Percentiles rank a stretch among this genome's conserved stretches.
Evolutionary conservation across 2,113 vertebrate genomes (phyloP).

Genomic region (Seriola rivoliana): DNA sequence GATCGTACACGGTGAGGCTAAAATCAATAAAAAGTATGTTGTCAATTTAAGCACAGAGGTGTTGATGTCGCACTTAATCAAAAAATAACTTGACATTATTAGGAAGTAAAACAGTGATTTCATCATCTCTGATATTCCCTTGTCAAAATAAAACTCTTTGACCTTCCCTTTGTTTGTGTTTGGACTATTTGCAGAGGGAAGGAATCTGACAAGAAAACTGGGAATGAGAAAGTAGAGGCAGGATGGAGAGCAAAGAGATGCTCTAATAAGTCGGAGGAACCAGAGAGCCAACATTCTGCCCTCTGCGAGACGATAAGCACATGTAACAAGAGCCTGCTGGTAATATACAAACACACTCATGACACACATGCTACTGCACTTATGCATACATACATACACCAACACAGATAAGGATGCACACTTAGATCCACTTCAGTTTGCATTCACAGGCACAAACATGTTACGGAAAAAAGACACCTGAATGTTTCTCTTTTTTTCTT

Average conservation of each 20-base stretch:
- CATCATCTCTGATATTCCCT: not conserved
- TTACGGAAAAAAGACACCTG: not conserved
- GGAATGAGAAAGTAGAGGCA: constrained; percentile 80
- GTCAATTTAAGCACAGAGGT: not conserved
- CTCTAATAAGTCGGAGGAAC: constrained; percentile 85
- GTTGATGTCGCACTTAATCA: not conserved
- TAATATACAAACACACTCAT: constrained; percentile 74
- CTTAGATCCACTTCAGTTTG: not conserved
- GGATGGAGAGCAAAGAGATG: constrained; percentile 83
- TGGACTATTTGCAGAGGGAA: constrained; percentile 73
- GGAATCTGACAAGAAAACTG: constrained; percentile 85
- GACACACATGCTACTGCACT: not conserved
- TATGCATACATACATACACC: not conserved
- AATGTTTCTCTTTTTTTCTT: not conserved
- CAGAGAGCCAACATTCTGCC: constrained; percentile 88
- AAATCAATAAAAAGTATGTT: not conserved
- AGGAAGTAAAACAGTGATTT: not conserved
- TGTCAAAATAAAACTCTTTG: not conserved
- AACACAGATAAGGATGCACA: constrained; percentile 14
- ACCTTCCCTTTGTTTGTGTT: constrained; percentile 21
- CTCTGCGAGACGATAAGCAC: constrained; percentile 92
- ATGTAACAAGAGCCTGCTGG: constrained; percentile 92
- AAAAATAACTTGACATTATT: not conserved
- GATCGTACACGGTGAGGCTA: not conserved
- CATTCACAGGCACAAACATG: not conserved